Conservation (phyloP, 2,113 vertebrate species). For the Tinamus guttatus region DNA sequence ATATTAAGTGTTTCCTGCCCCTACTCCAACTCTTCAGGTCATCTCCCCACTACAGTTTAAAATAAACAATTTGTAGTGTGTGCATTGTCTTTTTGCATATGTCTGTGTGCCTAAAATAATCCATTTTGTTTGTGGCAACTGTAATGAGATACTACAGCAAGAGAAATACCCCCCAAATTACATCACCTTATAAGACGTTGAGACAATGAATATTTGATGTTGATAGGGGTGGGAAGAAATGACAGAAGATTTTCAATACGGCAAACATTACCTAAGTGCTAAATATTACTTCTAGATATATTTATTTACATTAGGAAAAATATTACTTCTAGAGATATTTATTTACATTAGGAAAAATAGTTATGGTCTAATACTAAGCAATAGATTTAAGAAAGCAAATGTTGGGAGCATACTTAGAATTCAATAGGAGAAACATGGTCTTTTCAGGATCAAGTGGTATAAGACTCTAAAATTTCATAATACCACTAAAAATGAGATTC, state of each 20-base stretch:
- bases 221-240: background rate
- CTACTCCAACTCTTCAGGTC: background rate
- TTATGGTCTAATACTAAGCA: background rate
- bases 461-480: background rate
- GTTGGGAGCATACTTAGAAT: background rate
- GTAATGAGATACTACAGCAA: background rate
- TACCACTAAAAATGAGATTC: background rate
- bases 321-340: background rate
- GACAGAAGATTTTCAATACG: background rate
- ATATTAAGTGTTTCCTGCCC: background rate
- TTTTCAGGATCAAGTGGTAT: slow-evolving; percentile 9
- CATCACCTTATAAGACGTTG: background rate
- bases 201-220: background rate
- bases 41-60: background rate
- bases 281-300: background rate
- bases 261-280: background rate
- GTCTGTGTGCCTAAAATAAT: background rate
- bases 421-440: background rate
- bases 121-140: background rate
- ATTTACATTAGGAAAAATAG: background rate
- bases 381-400: background rate
- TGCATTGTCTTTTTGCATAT: rapidly evolving
- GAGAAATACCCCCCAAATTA: background rate
- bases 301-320: background rate
- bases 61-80: background rate